A percentile compares a stretch with the other conserved stretches of the same genome.
phyloP scores from a whole-genome alignment of 2,113 vertebrate genomes.

The Pterophyllum scalare region DNA sequence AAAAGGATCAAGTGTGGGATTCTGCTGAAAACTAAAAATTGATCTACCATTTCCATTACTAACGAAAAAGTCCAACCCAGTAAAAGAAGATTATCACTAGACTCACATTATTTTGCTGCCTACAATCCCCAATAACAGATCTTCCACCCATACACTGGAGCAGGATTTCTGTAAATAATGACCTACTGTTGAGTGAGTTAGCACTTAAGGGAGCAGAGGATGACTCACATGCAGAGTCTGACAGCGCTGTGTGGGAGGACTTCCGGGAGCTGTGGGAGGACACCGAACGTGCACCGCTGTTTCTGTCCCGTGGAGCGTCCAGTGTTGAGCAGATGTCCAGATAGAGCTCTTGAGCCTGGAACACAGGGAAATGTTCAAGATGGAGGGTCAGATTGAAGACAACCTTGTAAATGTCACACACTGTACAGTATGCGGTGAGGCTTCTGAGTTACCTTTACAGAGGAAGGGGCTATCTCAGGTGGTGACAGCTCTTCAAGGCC shows the following conservation, averaged over 20 bases:
- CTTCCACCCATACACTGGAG: not conserved
- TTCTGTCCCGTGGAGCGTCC: slow-evolving; percentile 75
- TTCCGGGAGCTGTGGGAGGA: slow-evolving; percentile 83
- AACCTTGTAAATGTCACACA: not conserved
- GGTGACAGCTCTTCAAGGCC: slow-evolving; percentile 87
- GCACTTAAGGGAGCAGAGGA: slow-evolving; percentile 39
- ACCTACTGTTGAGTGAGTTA: slow-evolving; percentile 44
- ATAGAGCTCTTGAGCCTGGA: slow-evolving; percentile 82
- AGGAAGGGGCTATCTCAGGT: slow-evolving; percentile 84
- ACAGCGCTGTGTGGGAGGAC: slow-evolving; percentile 81
- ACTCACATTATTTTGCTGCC: not conserved
- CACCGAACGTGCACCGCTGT: slow-evolving; percentile 77
- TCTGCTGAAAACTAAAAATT: not conserved
- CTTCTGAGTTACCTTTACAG: slow-evolving; percentile 82
- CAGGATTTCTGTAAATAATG: slow-evolving; percentile 12
- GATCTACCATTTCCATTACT: not conserved
- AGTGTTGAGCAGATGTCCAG: slow-evolving; percentile 78
- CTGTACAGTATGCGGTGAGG: not conserved
- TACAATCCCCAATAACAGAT: not conserved
- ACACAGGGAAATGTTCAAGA: slow-evolving; percentile 22
- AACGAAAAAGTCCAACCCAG: not conserved
- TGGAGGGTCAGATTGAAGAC: not conserved
- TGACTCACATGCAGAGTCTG: slow-evolving; percentile 86
- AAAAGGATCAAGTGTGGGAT: not conserved
- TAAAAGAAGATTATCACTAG: not conserved